Base-by-base conservation (phyloP, 2,113 vertebrate genomes). In the Chaetodon auriga region DNA sequence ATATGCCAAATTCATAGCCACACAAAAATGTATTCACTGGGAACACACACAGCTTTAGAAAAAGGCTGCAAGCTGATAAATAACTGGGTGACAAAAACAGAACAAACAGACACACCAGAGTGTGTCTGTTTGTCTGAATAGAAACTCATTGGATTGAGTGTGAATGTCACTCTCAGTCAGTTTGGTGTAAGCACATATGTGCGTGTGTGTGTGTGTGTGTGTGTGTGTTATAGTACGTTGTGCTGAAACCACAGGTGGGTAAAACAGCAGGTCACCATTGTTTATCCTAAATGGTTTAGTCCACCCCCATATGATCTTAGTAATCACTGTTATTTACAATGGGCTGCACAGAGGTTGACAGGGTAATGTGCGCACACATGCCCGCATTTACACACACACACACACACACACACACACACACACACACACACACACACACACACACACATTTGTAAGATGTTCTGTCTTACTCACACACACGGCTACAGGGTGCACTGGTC, bases 321-420 rank as follows among this genome's bases (percentile, higher is more conserved):
- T 75, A 84, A 92, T 89, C 80, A 88, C 89, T 88, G 83, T 92
- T 91, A 87, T 93, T 91, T 63, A 77, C 48, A 84, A 70, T 53
- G 48, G 61, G 61, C 80, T 83, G 25, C 19, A 61, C 45, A 80
- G 46, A 64, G 72, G 85, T 84, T 87, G 81, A 73, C 35, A 38
- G 70, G 57, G 21, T 78, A 48, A 82, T 35, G 30, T 58, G 76
- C 6, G 0, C 51, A 11, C 63, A 63, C 58, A 55, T 7, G 58
- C 64, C 60, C 71, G 64, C 25, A 61, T 46, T 64, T 61, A 62
- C 57, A 63, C 55, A 57, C 68, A 64, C 53, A 30, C 51, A 11
- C 63, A 63, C 58, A 55, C 8, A 68, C 64, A 63, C 75, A 68
- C 36, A 61, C 36, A 57, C 54, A 62, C 64, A 78, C 45, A 71